phyloP scores from a whole-genome alignment of 2,888 invertebrate species.

The Deroplatys truncata region DNA sequence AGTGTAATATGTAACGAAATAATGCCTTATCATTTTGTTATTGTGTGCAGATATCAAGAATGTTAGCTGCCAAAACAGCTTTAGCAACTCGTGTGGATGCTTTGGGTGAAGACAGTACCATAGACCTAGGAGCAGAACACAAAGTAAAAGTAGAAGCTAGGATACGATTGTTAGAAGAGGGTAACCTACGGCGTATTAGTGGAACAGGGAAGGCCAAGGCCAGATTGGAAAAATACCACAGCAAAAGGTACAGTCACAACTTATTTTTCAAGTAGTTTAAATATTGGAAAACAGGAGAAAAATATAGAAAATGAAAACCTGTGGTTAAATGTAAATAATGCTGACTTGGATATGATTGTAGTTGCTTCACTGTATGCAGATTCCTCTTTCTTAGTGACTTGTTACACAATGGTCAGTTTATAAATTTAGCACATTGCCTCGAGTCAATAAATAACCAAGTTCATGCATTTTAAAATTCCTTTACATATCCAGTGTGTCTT shows the following conservation, averaged over 20 bases:
- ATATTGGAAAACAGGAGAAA: background rate
- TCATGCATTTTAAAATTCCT: too few relatives aligned
- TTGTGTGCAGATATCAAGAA: slow-evolving; percentile 67
- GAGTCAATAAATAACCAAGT: too few relatives aligned
- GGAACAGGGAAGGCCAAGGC: slow-evolving; percentile 86
- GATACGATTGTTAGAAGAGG: slow-evolving; percentile 78
- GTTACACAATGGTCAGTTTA: too few relatives aligned
- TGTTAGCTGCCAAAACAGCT: slow-evolving; percentile 94
- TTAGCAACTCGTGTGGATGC: slow-evolving; percentile 93
- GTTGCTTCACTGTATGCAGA: too few relatives aligned
- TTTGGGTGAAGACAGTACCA: slow-evolving; percentile 79
- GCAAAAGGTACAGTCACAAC: slow-evolving; percentile 51
- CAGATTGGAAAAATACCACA: slow-evolving; percentile 91
- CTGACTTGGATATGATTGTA: too few relatives aligned
- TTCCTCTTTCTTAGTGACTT: too few relatives aligned
- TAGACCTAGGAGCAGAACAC: slow-evolving; percentile 82
- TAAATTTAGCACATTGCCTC: too few relatives aligned
- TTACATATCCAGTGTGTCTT: too few relatives aligned
- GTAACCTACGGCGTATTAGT: slow-evolving; percentile 74
- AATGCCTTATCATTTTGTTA: too few relatives aligned
- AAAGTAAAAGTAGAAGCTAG: slow-evolving; percentile 82
- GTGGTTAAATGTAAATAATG: too few relatives aligned
- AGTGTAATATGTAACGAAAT: too few relatives aligned
- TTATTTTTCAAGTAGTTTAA: background rate
- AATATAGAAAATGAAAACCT: too few relatives aligned